phyloP scores from a whole-genome alignment of 2,888 invertebrate species.

The Eupithecia pulchellata region DNA sequence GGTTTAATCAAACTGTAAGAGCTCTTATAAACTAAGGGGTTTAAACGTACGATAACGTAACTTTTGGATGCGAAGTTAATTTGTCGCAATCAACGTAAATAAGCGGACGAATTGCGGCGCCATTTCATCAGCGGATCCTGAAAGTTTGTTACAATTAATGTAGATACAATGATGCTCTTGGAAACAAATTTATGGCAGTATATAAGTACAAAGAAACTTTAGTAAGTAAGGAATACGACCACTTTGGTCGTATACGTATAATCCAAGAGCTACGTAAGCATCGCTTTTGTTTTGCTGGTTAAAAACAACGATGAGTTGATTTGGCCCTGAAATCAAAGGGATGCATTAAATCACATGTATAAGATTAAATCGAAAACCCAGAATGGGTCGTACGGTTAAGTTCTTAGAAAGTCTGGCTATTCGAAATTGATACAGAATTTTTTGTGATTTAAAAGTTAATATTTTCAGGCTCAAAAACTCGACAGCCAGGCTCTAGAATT shows the following conservation, averaged over 20 bases:
- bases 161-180: neutral
- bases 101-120: slow-evolving; percentile 30
- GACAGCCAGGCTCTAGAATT: neutral
- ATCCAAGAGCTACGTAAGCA: neutral
- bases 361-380: neutral
- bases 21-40: slow-evolving; percentile 16
- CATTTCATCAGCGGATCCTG: slow-evolving; percentile 41
- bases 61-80: slow-evolving; percentile 30
- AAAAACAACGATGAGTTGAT: neutral
- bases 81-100: slow-evolving; percentile 38
- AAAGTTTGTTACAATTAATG: slow-evolving; percentile 1
- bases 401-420: too few relatives aligned
- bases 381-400: neutral
- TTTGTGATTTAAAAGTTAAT: too few relatives aligned
- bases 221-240: too few relatives aligned
- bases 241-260: neutral
- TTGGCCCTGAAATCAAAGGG: neutral
- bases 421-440: too few relatives aligned
- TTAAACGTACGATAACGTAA: slow-evolving; percentile 25
- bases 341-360: neutral
- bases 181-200: neutral
- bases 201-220: neutral
- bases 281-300: neutral
- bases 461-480: too few relatives aligned
- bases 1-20: slow-evolving; percentile 20